Percentiles rank a stretch among this genome's conserved stretches.
Conservation (phyloP, 1,140 invertebrate genomes). For the Solen grandis region DNA sequence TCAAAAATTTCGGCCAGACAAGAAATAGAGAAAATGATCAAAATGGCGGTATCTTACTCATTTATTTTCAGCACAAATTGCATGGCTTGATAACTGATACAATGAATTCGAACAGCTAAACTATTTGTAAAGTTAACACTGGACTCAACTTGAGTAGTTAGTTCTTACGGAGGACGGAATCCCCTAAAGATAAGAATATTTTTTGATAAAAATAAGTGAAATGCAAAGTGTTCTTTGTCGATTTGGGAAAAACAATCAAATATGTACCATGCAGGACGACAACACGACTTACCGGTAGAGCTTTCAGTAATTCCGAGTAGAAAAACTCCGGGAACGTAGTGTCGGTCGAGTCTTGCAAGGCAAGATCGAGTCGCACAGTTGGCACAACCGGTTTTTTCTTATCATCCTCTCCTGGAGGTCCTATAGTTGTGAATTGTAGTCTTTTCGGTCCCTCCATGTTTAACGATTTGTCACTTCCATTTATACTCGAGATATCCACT, state of each 20-base stretch:
- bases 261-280: constrained; percentile 8
- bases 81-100: neutral
- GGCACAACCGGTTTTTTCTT: constrained; percentile 82
- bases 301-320: constrained; percentile 84
- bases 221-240: constrained; percentile 1
- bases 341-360: constrained; percentile 85
- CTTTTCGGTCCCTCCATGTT: constrained; percentile 83
- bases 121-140: too few relatives aligned
- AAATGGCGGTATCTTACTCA: constrained; percentile 50
- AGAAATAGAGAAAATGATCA: constrained; percentile 33
- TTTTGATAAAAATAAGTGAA: constrained; percentile 30
- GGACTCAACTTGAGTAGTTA: too few relatives aligned
- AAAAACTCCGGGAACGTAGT: constrained; percentile 85
- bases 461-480: constrained; percentile 36
- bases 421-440: constrained; percentile 80
- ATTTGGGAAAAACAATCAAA: constrained; percentile 22
- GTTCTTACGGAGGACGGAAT: constrained; percentile 39
- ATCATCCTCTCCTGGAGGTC: constrained; percentile 73
- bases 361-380: constrained; percentile 84
- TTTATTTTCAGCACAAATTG: constrained; percentile 26
- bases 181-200: neutral
- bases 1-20: neutral
- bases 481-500: constrained; percentile 49
- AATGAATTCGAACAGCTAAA: too few relatives aligned
- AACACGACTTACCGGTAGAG: constrained; percentile 83